Conservation (phyloP, 2,113 vertebrate species). For the Daboia siamensis region DNA sequence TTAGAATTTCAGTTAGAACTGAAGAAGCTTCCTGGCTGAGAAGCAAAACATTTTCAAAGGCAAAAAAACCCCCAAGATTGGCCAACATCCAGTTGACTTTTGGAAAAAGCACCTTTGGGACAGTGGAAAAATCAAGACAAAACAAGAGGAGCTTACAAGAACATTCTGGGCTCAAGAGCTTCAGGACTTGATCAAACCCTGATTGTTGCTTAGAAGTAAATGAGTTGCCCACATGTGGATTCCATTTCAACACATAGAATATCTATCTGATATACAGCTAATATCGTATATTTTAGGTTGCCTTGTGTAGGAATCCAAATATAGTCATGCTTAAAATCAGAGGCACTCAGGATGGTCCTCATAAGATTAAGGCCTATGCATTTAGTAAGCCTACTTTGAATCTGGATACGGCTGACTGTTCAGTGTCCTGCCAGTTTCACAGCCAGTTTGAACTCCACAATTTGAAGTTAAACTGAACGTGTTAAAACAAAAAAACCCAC, state of each 20-base stretch:
- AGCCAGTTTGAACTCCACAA: background rate
- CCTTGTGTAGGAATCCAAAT: background rate
- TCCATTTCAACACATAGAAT: background rate
- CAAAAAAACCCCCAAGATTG: background rate
- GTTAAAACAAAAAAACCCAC: background rate
- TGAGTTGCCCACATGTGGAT: background rate
- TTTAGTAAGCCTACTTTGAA: background rate
- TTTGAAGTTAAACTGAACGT: conserved; percentile 5
- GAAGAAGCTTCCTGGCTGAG: background rate
- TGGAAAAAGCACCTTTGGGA: background rate
- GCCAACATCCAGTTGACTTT: background rate
- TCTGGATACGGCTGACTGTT: background rate
- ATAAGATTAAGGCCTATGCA: background rate
- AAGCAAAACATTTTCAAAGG: background rate
- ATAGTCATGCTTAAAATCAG: background rate
- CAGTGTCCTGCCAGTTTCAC: background rate
- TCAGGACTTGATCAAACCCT: background rate
- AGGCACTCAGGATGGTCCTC: background rate
- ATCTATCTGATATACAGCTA: background rate
- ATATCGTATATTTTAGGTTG: background rate
- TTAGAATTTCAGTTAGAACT: background rate
- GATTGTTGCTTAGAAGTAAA: background rate
- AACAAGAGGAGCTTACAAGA: background rate
- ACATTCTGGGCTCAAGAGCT: background rate
- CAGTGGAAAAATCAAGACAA: background rate